Percentiles rank a stretch among this genome's conserved stretches.
Conservation (phyloP, 1,140 invertebrate species). For the Neuroterus valhalla region DNA sequence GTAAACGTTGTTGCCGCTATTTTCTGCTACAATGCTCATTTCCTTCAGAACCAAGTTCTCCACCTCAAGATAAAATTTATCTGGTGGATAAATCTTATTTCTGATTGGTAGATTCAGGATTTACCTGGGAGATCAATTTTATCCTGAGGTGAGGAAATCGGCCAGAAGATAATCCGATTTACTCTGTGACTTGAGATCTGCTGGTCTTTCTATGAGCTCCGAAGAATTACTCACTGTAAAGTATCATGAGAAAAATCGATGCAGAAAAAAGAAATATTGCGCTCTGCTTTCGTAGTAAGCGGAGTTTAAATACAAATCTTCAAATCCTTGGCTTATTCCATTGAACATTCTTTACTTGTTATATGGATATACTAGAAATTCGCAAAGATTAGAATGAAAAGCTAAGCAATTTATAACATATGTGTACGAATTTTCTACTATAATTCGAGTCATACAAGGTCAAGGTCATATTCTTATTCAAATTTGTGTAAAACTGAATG, state of each 20-base stretch:
- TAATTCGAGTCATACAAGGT: too few species aligned
- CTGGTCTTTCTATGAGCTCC: constrained; percentile 25
- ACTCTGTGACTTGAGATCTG: constrained; percentile 18
- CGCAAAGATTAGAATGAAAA: neutral
- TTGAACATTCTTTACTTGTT: neutral
- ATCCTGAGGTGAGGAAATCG: constrained; percentile 24
- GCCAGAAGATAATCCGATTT: constrained; percentile 27
- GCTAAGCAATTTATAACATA: too few species aligned
- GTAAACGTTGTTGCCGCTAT: neutral
- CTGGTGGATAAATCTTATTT: constrained; percentile 14
- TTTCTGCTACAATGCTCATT: constrained; percentile 22
- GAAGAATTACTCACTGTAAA: constrained; percentile 17
- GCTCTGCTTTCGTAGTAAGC: neutral
- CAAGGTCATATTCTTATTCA: too few species aligned
- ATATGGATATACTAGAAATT: neutral
- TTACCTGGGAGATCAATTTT: constrained; percentile 27
- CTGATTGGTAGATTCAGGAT: constrained; percentile 28
- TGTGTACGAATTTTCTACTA: too few species aligned
- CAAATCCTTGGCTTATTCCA: neutral
- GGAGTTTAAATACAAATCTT: constrained; percentile 16
- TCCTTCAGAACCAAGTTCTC: neutral
- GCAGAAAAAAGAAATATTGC: constrained; percentile 1
- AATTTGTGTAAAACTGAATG: too few species aligned
- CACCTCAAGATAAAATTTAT: constrained; percentile 26
- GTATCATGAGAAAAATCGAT: constrained; percentile 19